These are phyloP conservation scores for Rhea americana DNA, from an alignment of 2,113 vertebrate genomes.

Conservation along the genomic window DNA sequence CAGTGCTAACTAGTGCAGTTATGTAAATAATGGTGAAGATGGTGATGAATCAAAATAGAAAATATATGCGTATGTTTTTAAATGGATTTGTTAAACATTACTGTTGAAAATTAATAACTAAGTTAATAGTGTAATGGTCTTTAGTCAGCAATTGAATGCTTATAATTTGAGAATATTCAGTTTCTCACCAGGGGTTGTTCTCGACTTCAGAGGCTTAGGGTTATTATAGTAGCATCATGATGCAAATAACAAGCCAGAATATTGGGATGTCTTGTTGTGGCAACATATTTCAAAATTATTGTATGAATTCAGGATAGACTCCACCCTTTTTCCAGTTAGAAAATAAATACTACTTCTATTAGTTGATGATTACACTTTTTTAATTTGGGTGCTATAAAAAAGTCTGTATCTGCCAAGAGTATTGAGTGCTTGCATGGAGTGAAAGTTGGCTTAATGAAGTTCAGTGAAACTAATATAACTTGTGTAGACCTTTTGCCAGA, in stretches of 20 bases:
- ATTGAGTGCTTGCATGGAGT: not conserved
- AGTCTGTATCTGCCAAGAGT: not conserved
- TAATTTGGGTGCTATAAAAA: not conserved
- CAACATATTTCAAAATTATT: not conserved
- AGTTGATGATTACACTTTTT: not conserved
- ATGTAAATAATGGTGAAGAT: not conserved
- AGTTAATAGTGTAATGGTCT: not conserved
- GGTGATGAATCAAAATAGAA: not conserved
- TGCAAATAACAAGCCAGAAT: not conserved
- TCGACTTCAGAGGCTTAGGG: not conserved
- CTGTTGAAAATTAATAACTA: not conserved
- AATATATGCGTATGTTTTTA: not conserved
- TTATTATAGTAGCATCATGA: not conserved
- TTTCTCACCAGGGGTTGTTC: not conserved
- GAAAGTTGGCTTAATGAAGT: not conserved
- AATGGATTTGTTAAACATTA: not conserved
- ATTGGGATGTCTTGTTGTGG: not conserved
- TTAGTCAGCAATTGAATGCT: not conserved
- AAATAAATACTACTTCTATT: not conserved
- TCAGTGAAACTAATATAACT: not conserved
- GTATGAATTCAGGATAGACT: not conserved
- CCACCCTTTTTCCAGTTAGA: not conserved
- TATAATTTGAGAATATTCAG: not conserved
- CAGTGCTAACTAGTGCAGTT: not conserved
- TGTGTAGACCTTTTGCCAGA: rapidly evolving